Evolutionary conservation across 2,113 vertebrate genomes (phyloP), one percentile per base, ranked within the genome.

Genomic region (Tachysurus fulvidraco): DNA sequence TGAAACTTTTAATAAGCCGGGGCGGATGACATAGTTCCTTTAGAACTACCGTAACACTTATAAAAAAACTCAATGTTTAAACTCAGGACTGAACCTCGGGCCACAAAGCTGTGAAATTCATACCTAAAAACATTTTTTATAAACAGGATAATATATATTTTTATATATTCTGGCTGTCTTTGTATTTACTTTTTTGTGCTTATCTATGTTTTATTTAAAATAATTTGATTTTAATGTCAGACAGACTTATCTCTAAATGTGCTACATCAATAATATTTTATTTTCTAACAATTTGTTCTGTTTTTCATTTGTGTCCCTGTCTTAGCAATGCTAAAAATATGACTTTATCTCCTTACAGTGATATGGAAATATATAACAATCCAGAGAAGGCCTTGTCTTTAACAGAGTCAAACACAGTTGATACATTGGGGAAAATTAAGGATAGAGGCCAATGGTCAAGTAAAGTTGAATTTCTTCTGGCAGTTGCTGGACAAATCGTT

Each of bases 401-500:
- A 64, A 28, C 76, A 44, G 89, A 92, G 17, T 54, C 36, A 30
- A 80, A 59, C 10, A n/a, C 41, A 21, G 50, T 59, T 0, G 81
- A 87, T 44, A 73, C 89, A 36, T 73, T 65, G 21, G 84, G 85
- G 10, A 89, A 17, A 65, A 76, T 46, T 82, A 36, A 16, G 52
- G 78, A 77, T 2, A 92, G 95, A 88, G 95, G 92, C 57, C 91
- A 96, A 83, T 95, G 95, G 95, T 93, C 93, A 0, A 95, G 83
- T 87, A 96, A 96, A 91, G 25, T 92, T 2, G 94, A 95, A 88
- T 96, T 94, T 86, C 92, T 96, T 60, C 90, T 96, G 83, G 95
- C 95, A 65, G 94, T 95, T 6, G 95, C 95, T 0, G 95, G 95
- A 88, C 95, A 96, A 88, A 95, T 95, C 88, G 93, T 96, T 21